Percentiles rank a stretch among this genome's conserved stretches.
Conservation (phyloP, 2,888 invertebrate species). For the Calameuta filiformis region DNA sequence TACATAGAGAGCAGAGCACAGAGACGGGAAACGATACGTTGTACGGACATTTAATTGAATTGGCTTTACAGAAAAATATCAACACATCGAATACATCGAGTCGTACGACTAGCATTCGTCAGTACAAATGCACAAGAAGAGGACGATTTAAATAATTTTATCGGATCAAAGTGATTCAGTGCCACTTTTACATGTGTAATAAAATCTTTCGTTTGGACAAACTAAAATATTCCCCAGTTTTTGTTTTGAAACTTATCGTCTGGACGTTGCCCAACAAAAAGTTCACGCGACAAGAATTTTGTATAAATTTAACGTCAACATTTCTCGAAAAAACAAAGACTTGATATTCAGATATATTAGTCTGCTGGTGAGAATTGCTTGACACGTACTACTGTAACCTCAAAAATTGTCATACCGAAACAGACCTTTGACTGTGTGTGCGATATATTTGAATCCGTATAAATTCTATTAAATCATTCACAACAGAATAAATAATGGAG, state of each 20-base stretch:
- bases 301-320: background rate
- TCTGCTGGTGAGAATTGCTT: background rate
- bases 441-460: background rate
- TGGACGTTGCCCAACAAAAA: background rate
- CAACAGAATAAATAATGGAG: background rate
- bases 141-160: background rate
- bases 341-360: background rate
- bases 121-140: background rate
- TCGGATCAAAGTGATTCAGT: background rate
- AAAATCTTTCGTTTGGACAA: background rate
- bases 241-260: background rate
- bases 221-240: background rate
- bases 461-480: background rate
- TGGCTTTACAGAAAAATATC: background rate
- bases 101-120: background rate
- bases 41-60: background rate
- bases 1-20: conserved; percentile 46
- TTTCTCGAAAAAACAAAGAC: background rate
- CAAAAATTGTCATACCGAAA: background rate
- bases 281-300: background rate
- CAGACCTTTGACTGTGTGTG: background rate
- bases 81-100: background rate
- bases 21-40: conserved; percentile 28
- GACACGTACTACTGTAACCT: background rate
- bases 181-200: background rate